Conservation (phyloP, 2,113 vertebrate species). For the Dromiciops gliroides region DNA sequence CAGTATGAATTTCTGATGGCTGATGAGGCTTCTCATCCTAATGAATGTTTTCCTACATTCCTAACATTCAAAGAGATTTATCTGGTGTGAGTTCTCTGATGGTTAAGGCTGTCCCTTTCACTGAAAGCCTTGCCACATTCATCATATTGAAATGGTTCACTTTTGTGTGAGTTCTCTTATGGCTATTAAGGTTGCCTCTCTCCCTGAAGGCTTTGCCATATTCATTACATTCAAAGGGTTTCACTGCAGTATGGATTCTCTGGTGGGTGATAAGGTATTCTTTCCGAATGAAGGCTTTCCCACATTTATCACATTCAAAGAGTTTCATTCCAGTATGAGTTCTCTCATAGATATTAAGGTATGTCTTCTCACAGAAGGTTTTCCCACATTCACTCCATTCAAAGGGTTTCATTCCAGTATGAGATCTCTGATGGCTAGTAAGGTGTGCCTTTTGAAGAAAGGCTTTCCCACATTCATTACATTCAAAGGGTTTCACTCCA, state of each 20-base stretch:
- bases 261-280: not conserved
- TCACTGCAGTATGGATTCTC: not conserved
- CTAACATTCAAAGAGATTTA: conserved; percentile 51
- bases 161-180: conserved; percentile 59
- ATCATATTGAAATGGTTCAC: conserved; percentile 54
- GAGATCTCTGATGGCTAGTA: conserved; percentile 15
- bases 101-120: conserved; percentile 42
- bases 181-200: conserved; percentile 49
- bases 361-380: not conserved
- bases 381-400: conserved; percentile 5
- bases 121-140: conserved; percentile 60
- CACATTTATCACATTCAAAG: not conserved
- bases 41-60: conserved; percentile 56
- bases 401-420: conserved; percentile 40
- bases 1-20: conserved; percentile 64
- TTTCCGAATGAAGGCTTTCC: conserved; percentile 17
- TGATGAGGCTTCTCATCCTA: conserved; percentile 39
- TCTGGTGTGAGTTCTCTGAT: conserved; percentile 59
- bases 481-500: conserved; percentile 70
- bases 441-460: conserved; percentile 34
- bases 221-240: not conserved
- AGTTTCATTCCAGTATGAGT: not conserved
- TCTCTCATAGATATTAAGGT: conserved; percentile 16
- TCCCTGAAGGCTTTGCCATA: conserved; percentile 50
- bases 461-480: conserved; percentile 67